Evolutionary conservation across 1,140 invertebrate genomes (phyloP), one percentile per base, ranked within the genome.

Genomic region (Monochamus saltuarius): DNA sequence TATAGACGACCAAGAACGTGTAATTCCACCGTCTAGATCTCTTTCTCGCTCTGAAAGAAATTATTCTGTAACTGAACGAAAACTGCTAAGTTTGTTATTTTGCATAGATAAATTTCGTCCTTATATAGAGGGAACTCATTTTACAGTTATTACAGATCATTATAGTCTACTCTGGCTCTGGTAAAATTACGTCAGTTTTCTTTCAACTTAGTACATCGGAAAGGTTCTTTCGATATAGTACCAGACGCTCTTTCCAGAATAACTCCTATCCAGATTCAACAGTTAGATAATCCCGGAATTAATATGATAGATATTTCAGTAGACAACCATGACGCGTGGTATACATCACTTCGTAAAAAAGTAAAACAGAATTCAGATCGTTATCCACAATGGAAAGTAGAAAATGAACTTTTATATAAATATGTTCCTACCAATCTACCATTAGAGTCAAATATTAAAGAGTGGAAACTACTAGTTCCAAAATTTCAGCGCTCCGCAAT

Each of bases 121-220:
- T 38, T 80, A 75, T 57, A 17, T 80, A 13, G 51, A 67, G 36
- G 73, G 72, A 17, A 61, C 57, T n/a, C 61, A 71, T 17, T 78
- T 81, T 51, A 70, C 9, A 11, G 45, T 16, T 10, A 17, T 47
- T 34, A 72, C 68, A 13, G 68, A 78, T 49, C 70, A 67, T 17
- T 29, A 51, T n/a, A 39, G 38, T 39, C 9, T 39, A 9, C n/a
- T 39, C n/a, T 39, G 38, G 10, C n/a, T 0, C n/a, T n/a, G n/a
- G n/a, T n/a, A n/a, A n/a, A n/a, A n/a, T n/a, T n/a, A n/a, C n/a
- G n/a, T n/a, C n/a, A n/a, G n/a, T n/a, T n/a, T n/a, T n/a, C n/a
- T n/a, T n/a, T n/a, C n/a, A n/a, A n/a, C n/a, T n/a, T n/a, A n/a
- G n/a, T n/a, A n/a, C n/a, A n/a, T n/a, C n/a, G n/a, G n/a, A n/a